Evolutionary conservation across 2,888 invertebrate genomes (phyloP), one percentile per base, ranked within the genome.

Genomic region (Cephus rjabovi): DNA sequence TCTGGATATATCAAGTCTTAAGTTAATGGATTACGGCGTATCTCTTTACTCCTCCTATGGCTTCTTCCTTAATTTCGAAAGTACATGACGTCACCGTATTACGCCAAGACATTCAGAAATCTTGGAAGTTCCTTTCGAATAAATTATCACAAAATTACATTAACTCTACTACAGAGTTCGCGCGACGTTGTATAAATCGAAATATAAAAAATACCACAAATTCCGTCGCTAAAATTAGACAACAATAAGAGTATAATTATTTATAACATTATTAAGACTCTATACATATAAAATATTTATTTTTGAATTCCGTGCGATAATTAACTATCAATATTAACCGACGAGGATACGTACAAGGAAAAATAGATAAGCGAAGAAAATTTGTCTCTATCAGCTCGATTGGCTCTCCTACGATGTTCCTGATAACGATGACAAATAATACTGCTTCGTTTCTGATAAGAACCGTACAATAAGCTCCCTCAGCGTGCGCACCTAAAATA

Each of bases 371-470:
- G 12, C 71, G 71, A 34, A 74, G 4, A 37, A 23, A 74, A 34
- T 1, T 30, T 33, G 9, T 71, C 71, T 70, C 31, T 77, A 77
- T 77, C 74, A 30, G 74, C 33, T 37, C 77, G 74, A 77, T 77
- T 77, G 70, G 70, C 74, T 75, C 75, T 74, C 33, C 69, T 31
- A 37, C 69, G 74, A 74, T 74, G 56, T 56, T 56, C 56, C 56
- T 56, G 56, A 56, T 56, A 56, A 56, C 23, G 56, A 56, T 23
- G 56, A 56, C 56, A 56, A 56, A 56, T 56, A 56, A 56, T 56
- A 56, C 23, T 23, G 56, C 23, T 23, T 9, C 23, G 56, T 9
- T 9, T 23, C 56, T 23, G 56, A 56, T 56, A 56, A 56, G 56
- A 56, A 9, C 23, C 23, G 9, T 56, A 56, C 56, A 56, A 56